These are phyloP conservation scores for Epinephelus awoara DNA, from an alignment of 2,797 vertebrate genomes.

Conservation along the genomic window DNA sequence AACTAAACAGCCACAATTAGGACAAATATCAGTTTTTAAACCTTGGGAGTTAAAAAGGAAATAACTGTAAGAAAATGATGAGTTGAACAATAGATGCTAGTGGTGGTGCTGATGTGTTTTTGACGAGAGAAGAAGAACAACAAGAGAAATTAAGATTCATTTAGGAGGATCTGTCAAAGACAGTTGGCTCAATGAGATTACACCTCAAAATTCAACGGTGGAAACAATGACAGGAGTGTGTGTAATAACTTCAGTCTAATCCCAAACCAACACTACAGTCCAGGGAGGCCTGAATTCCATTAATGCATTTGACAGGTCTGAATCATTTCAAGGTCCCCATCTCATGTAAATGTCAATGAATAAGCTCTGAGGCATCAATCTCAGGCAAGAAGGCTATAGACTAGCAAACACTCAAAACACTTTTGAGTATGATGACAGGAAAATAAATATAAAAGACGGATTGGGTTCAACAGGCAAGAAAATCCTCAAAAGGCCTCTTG, in stretches of 20 bases:
- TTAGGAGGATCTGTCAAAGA: conserved; percentile 28
- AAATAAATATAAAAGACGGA: conserved; percentile 59
- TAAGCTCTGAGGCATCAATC: conserved; percentile 59
- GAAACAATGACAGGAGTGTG: conserved; percentile 36
- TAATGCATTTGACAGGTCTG: conserved; percentile 60
- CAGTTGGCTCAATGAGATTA: conserved; percentile 36
- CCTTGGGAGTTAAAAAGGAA: not conserved
- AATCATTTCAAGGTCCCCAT: conserved; percentile 57
- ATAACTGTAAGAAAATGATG: not conserved
- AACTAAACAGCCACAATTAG: not conserved
- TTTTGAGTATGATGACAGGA: conserved; percentile 44
- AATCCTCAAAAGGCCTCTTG: conserved; percentile 43
- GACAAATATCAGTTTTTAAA: not conserved
- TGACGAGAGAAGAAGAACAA: conserved; percentile 27
- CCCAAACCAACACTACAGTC: conserved; percentile 33
- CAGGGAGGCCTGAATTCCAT: conserved; percentile 45
- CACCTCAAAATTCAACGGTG: conserved; percentile 24
- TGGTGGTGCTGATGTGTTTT: not conserved
- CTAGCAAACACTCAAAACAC: conserved; percentile 40
- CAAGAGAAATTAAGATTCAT: conserved; percentile 29
- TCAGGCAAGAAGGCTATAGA: conserved; percentile 23
- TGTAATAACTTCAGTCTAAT: conserved; percentile 47
- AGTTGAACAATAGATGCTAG: conserved; percentile 9
- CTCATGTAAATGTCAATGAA: conserved; percentile 68
- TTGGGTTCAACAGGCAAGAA: conserved; percentile 28